phyloP scores from a whole-genome alignment of 2,888 invertebrate species.

The Rhopalosiphum nymphaeae region DNA sequence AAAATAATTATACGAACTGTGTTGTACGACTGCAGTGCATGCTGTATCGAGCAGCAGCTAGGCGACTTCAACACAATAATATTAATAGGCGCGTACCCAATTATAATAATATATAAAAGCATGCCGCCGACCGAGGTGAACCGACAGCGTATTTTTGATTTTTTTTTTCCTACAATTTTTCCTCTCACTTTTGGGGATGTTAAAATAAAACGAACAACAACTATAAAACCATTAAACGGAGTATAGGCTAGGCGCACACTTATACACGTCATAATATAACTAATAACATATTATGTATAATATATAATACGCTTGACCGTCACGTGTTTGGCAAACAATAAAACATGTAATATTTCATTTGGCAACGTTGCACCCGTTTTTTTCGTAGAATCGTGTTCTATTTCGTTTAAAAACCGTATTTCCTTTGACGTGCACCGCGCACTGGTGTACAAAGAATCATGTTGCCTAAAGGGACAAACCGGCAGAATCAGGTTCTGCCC shows the following conservation, averaged over 20 bases:
- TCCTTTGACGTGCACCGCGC: slow-evolving; percentile 30
- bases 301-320: slow-evolving; percentile 21
- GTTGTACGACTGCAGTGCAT: no score
- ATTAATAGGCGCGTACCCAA: not conserved
- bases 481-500: slow-evolving; percentile 39
- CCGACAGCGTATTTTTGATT: not conserved
- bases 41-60: not conserved
- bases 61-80: not conserved
- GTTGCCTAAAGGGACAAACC: slow-evolving; percentile 46
- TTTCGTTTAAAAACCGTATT: slow-evolving; percentile 31
- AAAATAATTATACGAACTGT: not conserved
- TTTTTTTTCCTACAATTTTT: not conserved
- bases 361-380: slow-evolving; percentile 51
- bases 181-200: not conserved
- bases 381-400: slow-evolving; percentile 49
- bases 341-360: slow-evolving; percentile 29
- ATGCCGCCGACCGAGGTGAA: not conserved
- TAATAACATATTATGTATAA: not conserved
- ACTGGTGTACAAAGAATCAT: not conserved
- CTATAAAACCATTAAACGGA: not conserved
- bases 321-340: slow-evolving; percentile 49
- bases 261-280: not conserved
- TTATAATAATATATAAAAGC: not conserved
- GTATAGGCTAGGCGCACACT: not conserved
- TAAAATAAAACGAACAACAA: slow-evolving; percentile 1